Evolutionary conservation across 2,888 invertebrate genomes (phyloP), one percentile per base, ranked within the genome.

Genomic region (Candidula unifasciata): DNA sequence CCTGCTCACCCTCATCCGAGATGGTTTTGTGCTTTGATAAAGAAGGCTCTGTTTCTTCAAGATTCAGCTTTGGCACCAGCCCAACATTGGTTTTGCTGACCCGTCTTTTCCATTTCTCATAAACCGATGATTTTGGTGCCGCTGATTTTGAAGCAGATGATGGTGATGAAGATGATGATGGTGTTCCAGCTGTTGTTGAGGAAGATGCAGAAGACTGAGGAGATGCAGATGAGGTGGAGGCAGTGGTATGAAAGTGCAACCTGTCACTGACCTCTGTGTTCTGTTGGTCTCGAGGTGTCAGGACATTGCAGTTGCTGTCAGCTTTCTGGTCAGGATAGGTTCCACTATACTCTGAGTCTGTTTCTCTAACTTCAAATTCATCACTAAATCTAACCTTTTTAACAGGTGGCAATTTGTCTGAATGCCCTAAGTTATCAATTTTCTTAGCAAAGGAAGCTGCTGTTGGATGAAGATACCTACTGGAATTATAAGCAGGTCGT

Each of bases 311-410:
- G 30, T 37, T 24, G 35, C 18, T 18, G 30, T 44, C 37, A n/a
- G n/a, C 21, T 27, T 68, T 68, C 2, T 35, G n/a, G n/a, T 5
- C 44, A 27, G 64, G 44, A 44, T 24, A 37, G n/a, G 5, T 10
- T 33, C 37, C 35, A 16, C 1, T 2, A n/a, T 64, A 33, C 24
- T 71, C 44, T 57, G 16, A 6, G 54, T 74, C 76, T 33, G 5
- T 54, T 37, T 80, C 52, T 80, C 76, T 37, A 24, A 79, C 66
- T 68, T 79, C 79, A 35, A 27, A 52, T 24, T 81, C 77, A 44
- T 85, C 85, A 68, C 77, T 77, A 68, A 85, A 85, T n/a, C 85
- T 27, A 27, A 85, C 85, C 33, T 33, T 76, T 35, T 85, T 81
- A 33, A 80, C 69, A 0, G 77, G 71, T 27, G 30, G 3, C 1